Evolutionary conservation across 2,113 vertebrate genomes (phyloP).

Genomic region (Sylvietta virens): DNA sequence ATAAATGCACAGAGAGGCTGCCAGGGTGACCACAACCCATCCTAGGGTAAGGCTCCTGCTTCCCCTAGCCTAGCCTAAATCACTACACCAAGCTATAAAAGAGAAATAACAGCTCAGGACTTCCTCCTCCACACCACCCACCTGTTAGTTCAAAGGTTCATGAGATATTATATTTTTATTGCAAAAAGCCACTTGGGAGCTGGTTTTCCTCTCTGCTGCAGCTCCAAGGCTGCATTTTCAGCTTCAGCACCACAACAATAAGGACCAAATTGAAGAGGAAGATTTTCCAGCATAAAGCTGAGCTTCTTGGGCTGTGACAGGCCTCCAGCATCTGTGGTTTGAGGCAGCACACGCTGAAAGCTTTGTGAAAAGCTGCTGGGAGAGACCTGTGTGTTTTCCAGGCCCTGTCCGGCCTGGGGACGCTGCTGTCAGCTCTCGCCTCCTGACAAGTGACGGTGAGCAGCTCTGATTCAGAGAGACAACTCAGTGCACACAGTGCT

Average conservation of each 20-base stretch:
- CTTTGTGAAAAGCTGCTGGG: neutral
- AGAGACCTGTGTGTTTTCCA: neutral
- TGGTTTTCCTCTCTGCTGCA: neutral
- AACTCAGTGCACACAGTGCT: neutral
- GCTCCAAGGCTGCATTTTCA: neutral
- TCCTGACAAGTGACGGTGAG: slow-evolving; percentile 7
- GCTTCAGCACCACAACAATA: neutral
- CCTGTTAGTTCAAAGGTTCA: neutral
- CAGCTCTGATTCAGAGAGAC: neutral
- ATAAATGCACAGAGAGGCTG: neutral
- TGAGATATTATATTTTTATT: neutral
- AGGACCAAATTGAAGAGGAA: neutral
- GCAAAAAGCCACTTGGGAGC: accelerated
- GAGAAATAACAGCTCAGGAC: neutral
- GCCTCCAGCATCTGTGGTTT: neutral
- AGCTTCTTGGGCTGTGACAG: neutral
- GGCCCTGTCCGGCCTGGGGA: neutral
- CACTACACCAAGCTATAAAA: neutral
- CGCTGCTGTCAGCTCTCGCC: neutral
- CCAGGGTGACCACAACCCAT: neutral
- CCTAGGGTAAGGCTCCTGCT: neutral
- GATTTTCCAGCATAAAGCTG: neutral
- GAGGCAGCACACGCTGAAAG: neutral
- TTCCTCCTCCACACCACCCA: neutral
- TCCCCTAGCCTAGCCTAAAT: neutral